A percentile compares a stretch with the other conserved stretches of the same genome.
These are phyloP conservation scores for Engraulis encrasicolus DNA, from an alignment of 2,113 vertebrate genomes.

Conservation along the genomic window DNA sequence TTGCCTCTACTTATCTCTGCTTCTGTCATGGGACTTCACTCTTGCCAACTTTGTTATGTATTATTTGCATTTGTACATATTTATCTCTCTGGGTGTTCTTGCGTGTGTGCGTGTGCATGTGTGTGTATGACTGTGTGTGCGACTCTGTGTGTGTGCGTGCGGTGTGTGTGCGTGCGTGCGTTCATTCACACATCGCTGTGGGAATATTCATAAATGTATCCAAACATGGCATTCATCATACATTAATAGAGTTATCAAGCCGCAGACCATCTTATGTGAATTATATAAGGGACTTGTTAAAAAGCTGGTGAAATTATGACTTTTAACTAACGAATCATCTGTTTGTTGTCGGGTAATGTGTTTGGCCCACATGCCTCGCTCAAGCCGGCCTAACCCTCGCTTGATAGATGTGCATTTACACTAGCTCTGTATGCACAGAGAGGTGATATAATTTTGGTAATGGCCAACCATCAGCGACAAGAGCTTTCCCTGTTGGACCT, in stretches of 20 bases:
- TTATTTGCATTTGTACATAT: neutral
- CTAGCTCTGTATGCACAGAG: constrained; percentile 55
- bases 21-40: constrained; percentile 13
- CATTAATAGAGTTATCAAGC: neutral
- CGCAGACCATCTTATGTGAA: neutral
- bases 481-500: constrained; percentile 53
- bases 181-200: too few relatives aligned
- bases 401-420: constrained; percentile 68
- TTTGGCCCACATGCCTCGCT: constrained; percentile 51
- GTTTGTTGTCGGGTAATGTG: constrained; percentile 69
- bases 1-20: constrained; percentile 23
- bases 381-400: constrained; percentile 48
- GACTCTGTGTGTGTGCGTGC: too few relatives aligned
- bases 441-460: constrained; percentile 61
- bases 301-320: too few relatives aligned
- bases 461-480: constrained; percentile 57
- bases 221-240: neutral
- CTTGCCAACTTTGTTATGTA: neutral
- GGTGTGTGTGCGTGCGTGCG: too few relatives aligned
- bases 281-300: neutral
- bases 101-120: too few relatives aligned
- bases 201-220: neutral
- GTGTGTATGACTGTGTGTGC: too few relatives aligned
- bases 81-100: too few relatives aligned
- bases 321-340: constrained; percentile 39